Conservation (phyloP, 2,113 vertebrate genomes). For the Bucco capensis region DNA sequence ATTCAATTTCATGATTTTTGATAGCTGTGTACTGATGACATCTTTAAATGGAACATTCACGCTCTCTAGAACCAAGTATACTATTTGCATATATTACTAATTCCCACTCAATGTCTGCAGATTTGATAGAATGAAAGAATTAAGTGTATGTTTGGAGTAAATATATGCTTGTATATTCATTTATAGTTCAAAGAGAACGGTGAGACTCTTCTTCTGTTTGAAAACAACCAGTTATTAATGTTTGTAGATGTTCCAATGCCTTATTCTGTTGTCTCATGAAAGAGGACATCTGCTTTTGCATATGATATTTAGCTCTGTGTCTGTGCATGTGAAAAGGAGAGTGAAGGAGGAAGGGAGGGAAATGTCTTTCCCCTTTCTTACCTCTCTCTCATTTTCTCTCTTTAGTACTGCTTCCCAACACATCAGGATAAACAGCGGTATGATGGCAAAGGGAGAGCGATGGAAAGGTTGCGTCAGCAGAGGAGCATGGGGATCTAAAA, state of each 20-base stretch:
- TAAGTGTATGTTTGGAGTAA: neutral
- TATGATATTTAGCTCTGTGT: neutral
- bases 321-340: neutral
- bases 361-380: too few species aligned
- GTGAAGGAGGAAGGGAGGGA: neutral
- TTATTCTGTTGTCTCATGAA: neutral
- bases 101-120: neutral
- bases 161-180: neutral
- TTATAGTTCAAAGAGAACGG: neutral
- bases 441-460: neutral
- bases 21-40: neutral
- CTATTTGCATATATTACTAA: neutral
- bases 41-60: neutral
- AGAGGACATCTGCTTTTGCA: neutral
- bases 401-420: neutral
- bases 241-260: neutral
- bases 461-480: neutral
- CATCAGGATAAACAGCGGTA: neutral
- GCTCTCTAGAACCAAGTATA: neutral
- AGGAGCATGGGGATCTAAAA: neutral
- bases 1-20: neutral
- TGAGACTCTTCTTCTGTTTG: neutral
- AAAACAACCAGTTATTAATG: neutral
- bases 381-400: neutral
- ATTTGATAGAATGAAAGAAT: neutral